A percentile compares a stretch with the other conserved stretches of the same genome.
Evolutionary conservation across 37 sponge, comb jelly and placozoan genomes (phyloP).

Genomic region (Cladorhizidae sp.): DNA sequence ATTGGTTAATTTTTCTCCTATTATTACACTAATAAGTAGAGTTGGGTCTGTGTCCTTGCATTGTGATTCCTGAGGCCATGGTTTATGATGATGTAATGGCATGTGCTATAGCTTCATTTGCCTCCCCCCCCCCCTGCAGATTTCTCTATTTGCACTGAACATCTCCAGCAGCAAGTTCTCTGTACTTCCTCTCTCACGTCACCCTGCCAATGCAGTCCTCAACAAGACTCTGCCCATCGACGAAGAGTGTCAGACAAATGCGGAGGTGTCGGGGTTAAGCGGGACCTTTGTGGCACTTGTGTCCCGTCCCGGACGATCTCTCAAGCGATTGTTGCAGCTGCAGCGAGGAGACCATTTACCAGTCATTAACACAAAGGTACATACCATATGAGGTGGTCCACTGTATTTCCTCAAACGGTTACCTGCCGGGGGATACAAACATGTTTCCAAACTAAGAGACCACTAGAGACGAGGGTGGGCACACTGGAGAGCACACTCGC

Average conservation of each 20-base stretch:
- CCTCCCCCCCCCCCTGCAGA: not conserved
- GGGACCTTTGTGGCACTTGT: slow-evolving; percentile 9
- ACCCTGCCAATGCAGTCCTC: not conserved
- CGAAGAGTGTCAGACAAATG: not conserved
- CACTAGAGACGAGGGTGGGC: too few relatives aligned
- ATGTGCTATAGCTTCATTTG: too few relatives aligned
- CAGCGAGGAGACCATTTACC: not conserved
- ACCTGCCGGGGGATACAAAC: too few relatives aligned
- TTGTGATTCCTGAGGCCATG: too few relatives aligned
- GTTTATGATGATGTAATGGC: too few relatives aligned
- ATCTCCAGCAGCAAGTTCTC: not conserved
- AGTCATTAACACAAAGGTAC: not conserved
- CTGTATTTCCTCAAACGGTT: too few relatives aligned
- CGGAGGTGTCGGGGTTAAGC: not conserved
- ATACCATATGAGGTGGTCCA: not conserved
- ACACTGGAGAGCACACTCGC: too few relatives aligned
- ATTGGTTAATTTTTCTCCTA: too few relatives aligned
- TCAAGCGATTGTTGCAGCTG: not conserved
- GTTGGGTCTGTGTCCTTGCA: too few relatives aligned
- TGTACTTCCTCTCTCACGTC: not conserved
- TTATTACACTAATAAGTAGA: too few relatives aligned
- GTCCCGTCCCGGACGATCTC: not conserved
- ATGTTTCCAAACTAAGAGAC: too few relatives aligned
- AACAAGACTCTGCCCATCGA: not conserved
- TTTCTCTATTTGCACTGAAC: slow-evolving; percentile 11